A percentile compares a stretch with the other conserved stretches of the same genome.
Evolutionary conservation across 2,888 invertebrate species (phyloP).

Genomic region (Disparrhopalites patrizii): DNA sequence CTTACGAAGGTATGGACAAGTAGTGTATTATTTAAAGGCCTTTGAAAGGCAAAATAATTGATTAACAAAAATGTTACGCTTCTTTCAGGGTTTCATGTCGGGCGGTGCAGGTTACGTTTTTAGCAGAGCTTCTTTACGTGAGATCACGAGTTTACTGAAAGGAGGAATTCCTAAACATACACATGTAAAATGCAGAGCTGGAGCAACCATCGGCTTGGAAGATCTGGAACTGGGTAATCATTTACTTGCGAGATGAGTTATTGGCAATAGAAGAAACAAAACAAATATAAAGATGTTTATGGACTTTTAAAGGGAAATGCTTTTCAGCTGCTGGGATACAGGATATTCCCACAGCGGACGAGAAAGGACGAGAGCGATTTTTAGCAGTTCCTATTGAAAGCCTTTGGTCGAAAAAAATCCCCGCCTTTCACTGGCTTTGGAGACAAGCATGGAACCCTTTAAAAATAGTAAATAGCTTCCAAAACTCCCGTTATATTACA

Average conservation of each 20-base stretch:
- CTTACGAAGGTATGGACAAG: conserved; percentile 31
- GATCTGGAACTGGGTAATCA: conserved; percentile 44
- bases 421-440: conserved; percentile 45
- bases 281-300: no score
- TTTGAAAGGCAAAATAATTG: neutral
- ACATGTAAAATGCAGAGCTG: conserved; percentile 27
- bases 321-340: conserved; percentile 35
- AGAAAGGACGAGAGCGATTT: conserved; percentile 36
- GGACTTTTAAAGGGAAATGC: conserved; percentile 42
- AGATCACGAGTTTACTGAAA: conserved; percentile 23
- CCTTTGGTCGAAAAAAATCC: conserved; percentile 35
- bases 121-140: conserved; percentile 29
- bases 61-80: neutral
- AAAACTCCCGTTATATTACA: conserved; percentile 3
- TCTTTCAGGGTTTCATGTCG: conserved; percentile 43
- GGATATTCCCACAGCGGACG: conserved; percentile 32
- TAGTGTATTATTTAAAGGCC: neutral
- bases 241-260: no score
- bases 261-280: no score
- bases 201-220: conserved; percentile 27
- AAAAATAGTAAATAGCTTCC: conserved; percentile 29
- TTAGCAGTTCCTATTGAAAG: conserved; percentile 36
- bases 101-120: conserved; percentile 47
- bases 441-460: conserved; percentile 44
- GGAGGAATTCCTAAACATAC: neutral